phyloP scores from a whole-genome alignment of 1,140 invertebrate species.

The Latrodectus geometricus region DNA sequence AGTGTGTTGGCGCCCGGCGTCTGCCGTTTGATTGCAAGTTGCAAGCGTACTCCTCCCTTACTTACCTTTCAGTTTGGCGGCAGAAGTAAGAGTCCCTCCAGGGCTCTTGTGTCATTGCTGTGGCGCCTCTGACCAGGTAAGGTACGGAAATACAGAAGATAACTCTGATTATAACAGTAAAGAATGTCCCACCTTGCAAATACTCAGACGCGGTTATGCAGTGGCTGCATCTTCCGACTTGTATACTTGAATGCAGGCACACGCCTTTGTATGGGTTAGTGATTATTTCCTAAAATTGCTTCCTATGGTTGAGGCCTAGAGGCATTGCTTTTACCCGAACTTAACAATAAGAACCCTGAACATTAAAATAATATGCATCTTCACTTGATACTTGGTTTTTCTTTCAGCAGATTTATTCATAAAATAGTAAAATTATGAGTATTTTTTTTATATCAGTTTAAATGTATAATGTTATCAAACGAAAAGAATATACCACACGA shows the following conservation, averaged over 20 bases:
- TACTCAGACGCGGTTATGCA: slow-evolving; percentile 21
- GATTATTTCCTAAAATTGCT: slow-evolving; percentile 9
- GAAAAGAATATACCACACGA: too few species aligned
- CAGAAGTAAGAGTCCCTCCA: neutral
- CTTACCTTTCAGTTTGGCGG: slow-evolving; percentile 18
- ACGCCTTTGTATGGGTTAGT: slow-evolving; percentile 26
- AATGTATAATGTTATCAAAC: too few species aligned
- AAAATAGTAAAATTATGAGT: too few species aligned
- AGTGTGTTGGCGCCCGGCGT: slow-evolving; percentile 21
- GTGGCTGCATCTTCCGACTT: neutral
- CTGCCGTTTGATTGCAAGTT: slow-evolving; percentile 38
- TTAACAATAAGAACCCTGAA: too few species aligned
- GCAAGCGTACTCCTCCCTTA: slow-evolving; percentile 21
- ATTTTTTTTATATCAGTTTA: too few species aligned
- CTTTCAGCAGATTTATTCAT: too few species aligned
- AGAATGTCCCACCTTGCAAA: slow-evolving; percentile 17
- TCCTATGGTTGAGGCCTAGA: neutral
- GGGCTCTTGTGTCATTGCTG: slow-evolving; percentile 44
- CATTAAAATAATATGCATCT: too few species aligned
- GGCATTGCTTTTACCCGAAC: too few species aligned
- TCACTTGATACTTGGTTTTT: too few species aligned
- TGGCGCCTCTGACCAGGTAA: slow-evolving; percentile 13
- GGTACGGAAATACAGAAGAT: slow-evolving; percentile 39
- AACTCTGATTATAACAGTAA: slow-evolving; percentile 38
- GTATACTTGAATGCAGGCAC: neutral